Evolutionary conservation across 2,888 invertebrate species (phyloP).

Genomic region (Nomada goodeniana): DNA sequence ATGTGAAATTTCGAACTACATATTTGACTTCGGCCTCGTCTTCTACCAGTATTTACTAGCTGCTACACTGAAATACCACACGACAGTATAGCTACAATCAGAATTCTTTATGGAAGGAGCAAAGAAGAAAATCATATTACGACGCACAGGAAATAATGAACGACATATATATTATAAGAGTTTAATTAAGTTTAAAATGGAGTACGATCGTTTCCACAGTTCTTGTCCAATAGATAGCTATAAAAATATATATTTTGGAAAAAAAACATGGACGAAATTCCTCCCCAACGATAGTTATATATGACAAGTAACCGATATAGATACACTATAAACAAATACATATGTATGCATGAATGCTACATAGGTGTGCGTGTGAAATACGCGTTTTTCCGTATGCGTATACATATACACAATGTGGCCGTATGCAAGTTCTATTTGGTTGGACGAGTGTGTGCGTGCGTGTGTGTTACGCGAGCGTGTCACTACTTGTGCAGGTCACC

Average conservation of each 20-base stretch:
- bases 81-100: conserved; percentile 29
- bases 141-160: conserved; percentile 60
- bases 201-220: conserved; percentile 60
- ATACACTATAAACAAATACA: conserved; percentile 51
- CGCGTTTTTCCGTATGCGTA: conserved; percentile 42
- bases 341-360: conserved; percentile 49
- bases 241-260: conserved; percentile 71
- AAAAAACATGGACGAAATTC: conserved; percentile 43
- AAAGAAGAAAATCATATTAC: conserved; percentile 32
- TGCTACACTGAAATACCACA: conserved; percentile 21
- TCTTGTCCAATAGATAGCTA: conserved; percentile 66
- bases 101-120: conserved; percentile 32
- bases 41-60: conserved; percentile 38
- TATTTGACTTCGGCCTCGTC: conserved; percentile 36
- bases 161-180: conserved; percentile 51
- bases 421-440: conserved; percentile 71
- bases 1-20: conserved; percentile 3
- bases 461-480: conserved; percentile 55
- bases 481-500: conserved; percentile 74
- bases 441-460: conserved; percentile 41
- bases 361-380: conserved; percentile 48
- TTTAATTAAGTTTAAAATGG: conserved; percentile 41
- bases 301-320: conserved; percentile 48
- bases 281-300: conserved; percentile 65
- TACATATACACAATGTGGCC: conserved; percentile 31